Evolutionary conservation across 2,113 vertebrate genomes (phyloP).

Genomic region (Notarius quadriscutis): DNA sequence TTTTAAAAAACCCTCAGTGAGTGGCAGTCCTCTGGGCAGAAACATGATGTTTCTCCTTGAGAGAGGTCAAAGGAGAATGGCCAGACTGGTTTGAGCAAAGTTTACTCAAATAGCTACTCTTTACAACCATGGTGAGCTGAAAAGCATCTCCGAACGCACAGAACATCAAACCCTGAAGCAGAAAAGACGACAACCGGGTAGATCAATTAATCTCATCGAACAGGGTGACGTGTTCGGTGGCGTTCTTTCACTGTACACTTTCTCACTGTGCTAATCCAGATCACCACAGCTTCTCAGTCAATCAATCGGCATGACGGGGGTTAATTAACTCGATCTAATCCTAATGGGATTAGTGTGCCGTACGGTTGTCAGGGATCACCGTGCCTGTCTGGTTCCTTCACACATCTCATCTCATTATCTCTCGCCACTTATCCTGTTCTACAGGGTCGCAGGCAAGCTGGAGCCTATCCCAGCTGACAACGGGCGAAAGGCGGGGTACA

Average conservation of each 20-base stretch:
- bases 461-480: no score
- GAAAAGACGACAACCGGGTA: neutral
- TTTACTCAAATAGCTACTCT: neutral
- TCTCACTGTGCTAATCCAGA: slow-evolving; percentile 68
- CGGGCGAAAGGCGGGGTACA: no score
- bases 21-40: neutral
- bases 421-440: no score
- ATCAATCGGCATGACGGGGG: slow-evolving; percentile 54
- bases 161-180: neutral
- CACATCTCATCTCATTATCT: no score
- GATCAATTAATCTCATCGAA: slow-evolving; percentile 61
- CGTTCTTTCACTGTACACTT: slow-evolving; percentile 14
- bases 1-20: neutral
- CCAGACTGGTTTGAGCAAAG: neutral
- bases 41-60: neutral
- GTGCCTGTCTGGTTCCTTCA: neutral
- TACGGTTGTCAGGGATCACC: slow-evolving; percentile 46
- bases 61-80: neutral
- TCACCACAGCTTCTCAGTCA: slow-evolving; percentile 54
- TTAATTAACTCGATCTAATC: slow-evolving; percentile 69
- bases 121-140: neutral
- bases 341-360: slow-evolving; percentile 69
- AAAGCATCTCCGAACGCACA: neutral
- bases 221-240: neutral
- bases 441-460: no score